Conservation (phyloP, 2,888 invertebrate species). For the Platycnemis pennipes region DNA sequence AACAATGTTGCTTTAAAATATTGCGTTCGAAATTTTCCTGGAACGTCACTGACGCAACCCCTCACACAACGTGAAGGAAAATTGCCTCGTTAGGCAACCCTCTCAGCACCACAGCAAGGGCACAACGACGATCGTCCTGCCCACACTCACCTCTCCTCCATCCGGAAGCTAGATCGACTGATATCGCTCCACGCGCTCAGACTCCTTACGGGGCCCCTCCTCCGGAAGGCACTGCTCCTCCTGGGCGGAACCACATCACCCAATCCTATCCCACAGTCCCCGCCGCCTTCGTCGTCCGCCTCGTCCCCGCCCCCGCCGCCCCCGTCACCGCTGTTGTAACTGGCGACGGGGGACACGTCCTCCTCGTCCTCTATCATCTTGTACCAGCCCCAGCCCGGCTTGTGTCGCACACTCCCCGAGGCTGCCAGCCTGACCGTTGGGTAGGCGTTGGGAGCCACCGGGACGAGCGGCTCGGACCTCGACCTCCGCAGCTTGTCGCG, state of each 20-base stretch:
- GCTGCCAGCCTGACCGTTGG: constrained; percentile 66
- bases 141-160: constrained; percentile 87
- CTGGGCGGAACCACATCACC: constrained; percentile 72
- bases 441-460: constrained; percentile 66
- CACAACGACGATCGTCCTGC: too few species aligned
- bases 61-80: too few species aligned
- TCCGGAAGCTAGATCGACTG: constrained; percentile 90
- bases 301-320: constrained; percentile 66
- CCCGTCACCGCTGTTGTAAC: constrained; percentile 75
- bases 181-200: constrained; percentile 95
- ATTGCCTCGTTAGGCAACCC: too few species aligned
- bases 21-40: too few species aligned
- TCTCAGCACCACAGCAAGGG: too few species aligned
- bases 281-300: constrained; percentile 76
- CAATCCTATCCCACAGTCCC: constrained; percentile 49
- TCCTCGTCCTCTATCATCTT: constrained; percentile 69
- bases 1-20: too few species aligned
- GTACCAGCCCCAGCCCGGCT: constrained; percentile 70
- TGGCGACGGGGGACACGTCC: constrained; percentile 47
- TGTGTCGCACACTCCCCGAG: constrained; percentile 64
- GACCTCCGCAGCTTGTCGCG: constrained; percentile 57
- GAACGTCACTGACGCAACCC: too few species aligned
- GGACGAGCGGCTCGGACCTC: constrained; percentile 62
- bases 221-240: constrained; percentile 75
- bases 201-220: constrained; percentile 82